Evolutionary conservation across 2,113 vertebrate genomes (phyloP), one percentile per base, ranked within the genome.

Genomic region (Xenopus laevis): DNA sequence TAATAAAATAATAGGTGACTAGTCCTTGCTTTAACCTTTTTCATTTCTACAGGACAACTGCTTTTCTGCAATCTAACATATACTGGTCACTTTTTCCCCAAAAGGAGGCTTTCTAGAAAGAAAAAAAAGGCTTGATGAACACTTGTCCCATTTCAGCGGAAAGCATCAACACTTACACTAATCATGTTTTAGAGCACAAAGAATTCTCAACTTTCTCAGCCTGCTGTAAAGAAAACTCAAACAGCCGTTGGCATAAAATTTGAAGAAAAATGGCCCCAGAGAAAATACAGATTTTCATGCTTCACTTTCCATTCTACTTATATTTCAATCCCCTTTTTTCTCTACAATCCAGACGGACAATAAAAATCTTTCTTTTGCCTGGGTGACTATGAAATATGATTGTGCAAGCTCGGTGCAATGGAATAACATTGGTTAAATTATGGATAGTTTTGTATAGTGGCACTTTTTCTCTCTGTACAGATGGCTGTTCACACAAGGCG

Each of bases 391-490:
- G 93, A 94, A 94, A 91, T 93, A 91, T 90, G 91, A 94, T 90
- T 90, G 91, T 91, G 85, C 88, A 82, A 71, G 84, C 86, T 90
- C 90, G 90, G 82, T 91, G 89, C 88, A 82, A 90, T 87, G 90
- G 91, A 95, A 95, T 93, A 93, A 92, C 92, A 92, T 89, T 91
- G 89, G 90, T 94, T 95, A 94, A 98, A 96, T 97, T 97, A 95
- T 98, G 93, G 93, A 96, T 90, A 90, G 90, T 92, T 92, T 82
- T 95, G 93, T 96, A 95, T 93, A 89, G 91, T 94, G 92, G 93
- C 93, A 93, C 89, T 93, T 74, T 83, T 86, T 81, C 79, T 67
- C 83, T 66, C 83, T 87, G 89, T 92, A 94, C 96, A 98, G 95
- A 97, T 94, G 95, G 93, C 91, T 94, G 92, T 92, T 94, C 93